Base-by-base conservation (phyloP, 2,888 invertebrate genomes). In the Drepanosiphum platanoidis region DNA sequence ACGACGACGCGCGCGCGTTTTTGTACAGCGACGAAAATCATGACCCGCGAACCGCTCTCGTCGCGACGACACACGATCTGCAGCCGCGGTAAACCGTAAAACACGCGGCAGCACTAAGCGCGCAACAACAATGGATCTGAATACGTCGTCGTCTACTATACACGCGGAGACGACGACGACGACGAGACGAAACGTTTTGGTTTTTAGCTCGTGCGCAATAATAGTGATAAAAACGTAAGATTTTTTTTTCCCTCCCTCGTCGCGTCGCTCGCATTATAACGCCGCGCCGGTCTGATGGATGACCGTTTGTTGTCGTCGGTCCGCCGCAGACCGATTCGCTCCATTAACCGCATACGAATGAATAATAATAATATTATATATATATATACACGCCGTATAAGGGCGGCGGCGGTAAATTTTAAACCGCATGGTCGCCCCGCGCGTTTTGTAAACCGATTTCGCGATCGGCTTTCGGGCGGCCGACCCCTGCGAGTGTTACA, bases 361-460 rank as follows among this genome's bases (percentile, higher is more conserved):
- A 42, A 13, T 42, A 9, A 13, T 9, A 42, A 13, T 42, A 42
- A 13, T 42, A 42, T 9, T 42, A 42, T 42, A 13, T 58, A 58
- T 58, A 58, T 7, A 42, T 42, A 42, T 11, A 42, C 11, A 7
- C 22, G 1, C n/a, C n/a, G n/a, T n/a, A n/a, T n/a, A n/a, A 9
- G 11, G 3, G 46, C 11, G 75, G 74, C 15, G 39, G 71, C 27
- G 74, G 79, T 79, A 79, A 68, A 80, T 80, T 80, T 80, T 70
- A 52, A 58, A 71, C 80, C 80, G 58, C 77, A 61, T 11, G 8
- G 5, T 34, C 27, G n/a, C 72, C 46, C 3, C 52, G 36, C 58
- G 58, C 58, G 36, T 61, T 72, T 30, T 4, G 15, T 46, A 74
- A 83, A 83, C 83, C 68, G 80, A 80, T 80, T 68, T 79, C 68